Evolutionary conservation across 2,113 vertebrate species (phyloP), one percentile per base, ranked within the genome.

Genomic region (Panthera tigris): DNA sequence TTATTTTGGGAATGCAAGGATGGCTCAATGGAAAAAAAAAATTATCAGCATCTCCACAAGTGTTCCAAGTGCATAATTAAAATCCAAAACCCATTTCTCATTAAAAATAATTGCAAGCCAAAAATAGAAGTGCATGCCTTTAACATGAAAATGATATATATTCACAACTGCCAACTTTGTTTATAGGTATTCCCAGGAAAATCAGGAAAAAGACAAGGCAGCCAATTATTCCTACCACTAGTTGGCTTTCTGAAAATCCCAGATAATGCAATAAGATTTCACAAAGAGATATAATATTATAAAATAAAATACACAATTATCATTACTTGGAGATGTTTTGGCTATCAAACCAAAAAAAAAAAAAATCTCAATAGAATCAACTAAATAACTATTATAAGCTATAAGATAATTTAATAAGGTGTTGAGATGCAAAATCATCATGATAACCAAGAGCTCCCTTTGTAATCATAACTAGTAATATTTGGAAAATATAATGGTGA

Each of bases 1-100:
- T 87, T 89, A 93, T 15, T 78, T 89, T 27, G 19, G 14, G 27
- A 92, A 86, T 50, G 15, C 55, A 95, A 87, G 21, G 55, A 92
- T 87, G 36, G 55, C 11, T 91, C 45, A 57, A 41, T 80, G 41
- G 36, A 4, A 31, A 68, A 95, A 85, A 85, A 95, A 85, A 89
- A 23, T 41, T 39, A 69, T 23, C 14, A 91, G 27, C 39, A 55
- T 80, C 25, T 88, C 41, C 19, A 76, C 1, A 83, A 61, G 87
- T 41, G 27, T 19, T 73, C 57, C 29, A 87, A 85, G 33, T 81
- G 9, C 25, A 41, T 48, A 81, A 76, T 39, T 92, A 92, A 96
- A 92, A 92, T 79, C 78, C 9, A 78, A 93, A 97, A 92, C 45
- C 36, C 29, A 79, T 73, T 94, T 97, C 57, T 91, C 39, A 41